Evolutionary conservation across 2,797 vertebrate genomes (phyloP).

Genomic region (Coilia nasus): DNA sequence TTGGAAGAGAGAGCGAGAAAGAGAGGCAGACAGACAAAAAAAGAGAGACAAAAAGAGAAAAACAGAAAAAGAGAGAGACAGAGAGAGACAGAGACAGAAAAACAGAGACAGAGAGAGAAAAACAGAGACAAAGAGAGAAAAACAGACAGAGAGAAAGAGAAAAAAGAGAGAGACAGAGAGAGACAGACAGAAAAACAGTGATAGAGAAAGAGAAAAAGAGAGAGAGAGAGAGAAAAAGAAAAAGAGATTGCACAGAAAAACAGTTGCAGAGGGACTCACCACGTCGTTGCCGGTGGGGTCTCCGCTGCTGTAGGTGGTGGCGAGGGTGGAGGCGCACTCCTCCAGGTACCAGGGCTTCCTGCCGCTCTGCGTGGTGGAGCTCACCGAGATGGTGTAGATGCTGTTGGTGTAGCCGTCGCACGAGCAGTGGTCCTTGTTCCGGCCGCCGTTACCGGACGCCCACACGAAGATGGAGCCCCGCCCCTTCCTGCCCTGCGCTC

Average conservation of each 20-base stretch:
- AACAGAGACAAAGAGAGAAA: not conserved
- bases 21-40: too few relatives aligned
- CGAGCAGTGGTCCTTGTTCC: conserved; percentile 90
- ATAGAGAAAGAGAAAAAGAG: not conserved
- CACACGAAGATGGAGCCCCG: conserved; percentile 93
- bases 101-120: too few relatives aligned
- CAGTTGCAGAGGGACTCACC: conserved; percentile 70
- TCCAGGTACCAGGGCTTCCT: conserved; percentile 87
- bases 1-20: too few relatives aligned
- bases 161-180: too few relatives aligned
- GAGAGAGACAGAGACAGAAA: too few relatives aligned
- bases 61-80: not conserved
- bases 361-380: conserved; percentile 82
- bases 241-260: not conserved
- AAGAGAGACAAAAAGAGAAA: not conserved
- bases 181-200: too few relatives aligned
- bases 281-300: conserved; percentile 82
- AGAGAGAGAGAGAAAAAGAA: not conserved
- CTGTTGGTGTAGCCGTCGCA: conserved; percentile 95
- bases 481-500: conserved; percentile 82
- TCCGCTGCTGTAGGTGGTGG: conserved; percentile 85
- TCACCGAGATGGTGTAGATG: conserved; percentile 94
- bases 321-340: conserved; percentile 88
- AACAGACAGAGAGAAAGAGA: not conserved
- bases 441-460: conserved; percentile 93